Evolutionary conservation across 1,140 invertebrate genomes (phyloP).

Genomic region (Tribolium madens): DNA sequence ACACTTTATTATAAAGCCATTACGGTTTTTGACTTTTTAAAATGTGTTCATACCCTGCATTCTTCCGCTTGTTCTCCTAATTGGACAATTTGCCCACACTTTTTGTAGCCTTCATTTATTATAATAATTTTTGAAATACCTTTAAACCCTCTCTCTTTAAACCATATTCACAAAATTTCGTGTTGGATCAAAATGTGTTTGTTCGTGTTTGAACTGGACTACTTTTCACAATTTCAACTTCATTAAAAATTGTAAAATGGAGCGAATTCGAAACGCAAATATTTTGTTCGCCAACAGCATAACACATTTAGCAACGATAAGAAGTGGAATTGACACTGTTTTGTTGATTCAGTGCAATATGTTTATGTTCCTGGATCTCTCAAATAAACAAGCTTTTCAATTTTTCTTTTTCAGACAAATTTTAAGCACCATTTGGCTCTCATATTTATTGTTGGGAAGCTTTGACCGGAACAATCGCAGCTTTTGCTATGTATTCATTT

Average conservation of each 20-base stretch:
- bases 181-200: too few species aligned
- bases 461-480: slow-evolving; percentile 18
- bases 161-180: background rate
- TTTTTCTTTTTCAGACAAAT: background rate
- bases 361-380: background rate
- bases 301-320: background rate
- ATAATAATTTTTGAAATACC: too few species aligned
- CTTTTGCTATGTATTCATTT: slow-evolving; percentile 22
- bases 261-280: background rate
- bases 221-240: background rate
- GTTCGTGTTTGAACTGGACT: too few species aligned
- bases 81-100: background rate
- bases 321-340: background rate
- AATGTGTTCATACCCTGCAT: background rate
- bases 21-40: slow-evolving; percentile 28
- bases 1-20: slow-evolving; percentile 43
- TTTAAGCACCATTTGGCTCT: slow-evolving; percentile 11
- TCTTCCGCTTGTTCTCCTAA: background rate
- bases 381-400: background rate
- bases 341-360: background rate
- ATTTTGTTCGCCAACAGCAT: background rate
- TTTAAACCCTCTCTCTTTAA: too few species aligned
- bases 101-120: too few species aligned
- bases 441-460: background rate
- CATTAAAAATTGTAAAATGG: background rate